These are phyloP conservation scores for Drosophila prostipennis DNA, from an alignment of 2,888 invertebrate genomes.

Conservation along the genomic window DNA sequence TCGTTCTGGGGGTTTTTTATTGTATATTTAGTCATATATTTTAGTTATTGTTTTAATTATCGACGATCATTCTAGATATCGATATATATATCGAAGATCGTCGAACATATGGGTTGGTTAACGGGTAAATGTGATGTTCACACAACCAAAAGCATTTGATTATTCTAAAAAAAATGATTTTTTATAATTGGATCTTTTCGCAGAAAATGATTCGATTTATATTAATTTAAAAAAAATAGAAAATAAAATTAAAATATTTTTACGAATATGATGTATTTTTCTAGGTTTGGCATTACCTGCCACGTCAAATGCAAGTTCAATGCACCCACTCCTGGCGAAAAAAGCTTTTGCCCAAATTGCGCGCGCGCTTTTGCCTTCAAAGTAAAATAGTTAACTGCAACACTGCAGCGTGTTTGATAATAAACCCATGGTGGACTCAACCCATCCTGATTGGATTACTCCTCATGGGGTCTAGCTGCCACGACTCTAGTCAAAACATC, in stretches of 20 bases:
- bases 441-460: constrained; percentile 45
- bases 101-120: too few relatives aligned
- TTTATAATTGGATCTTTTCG: too few relatives aligned
- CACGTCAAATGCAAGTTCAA: background rate
- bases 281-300: background rate
- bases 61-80: background rate
- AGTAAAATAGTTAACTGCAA: background rate
- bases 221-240: too few relatives aligned
- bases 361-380: constrained; percentile 2
- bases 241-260: too few relatives aligned
- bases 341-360: background rate
- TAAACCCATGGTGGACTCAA: constrained; percentile 21
- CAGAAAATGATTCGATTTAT: too few relatives aligned
- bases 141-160: too few relatives aligned
- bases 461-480: constrained; percentile 8
- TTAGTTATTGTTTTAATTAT: background rate
- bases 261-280: too few relatives aligned
- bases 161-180: too few relatives aligned
- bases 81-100: background rate
- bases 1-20: background rate
- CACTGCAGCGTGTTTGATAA: constrained; percentile 1
- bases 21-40: constrained; percentile 1
- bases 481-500: constrained; percentile 52
- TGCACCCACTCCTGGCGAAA: background rate
- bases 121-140: too few relatives aligned